A percentile compares a stretch with the other conserved stretches of the same genome.
These are phyloP conservation scores for Syrmaticus mikado DNA, from an alignment of 2,113 vertebrate species.

Conservation along the genomic window DNA sequence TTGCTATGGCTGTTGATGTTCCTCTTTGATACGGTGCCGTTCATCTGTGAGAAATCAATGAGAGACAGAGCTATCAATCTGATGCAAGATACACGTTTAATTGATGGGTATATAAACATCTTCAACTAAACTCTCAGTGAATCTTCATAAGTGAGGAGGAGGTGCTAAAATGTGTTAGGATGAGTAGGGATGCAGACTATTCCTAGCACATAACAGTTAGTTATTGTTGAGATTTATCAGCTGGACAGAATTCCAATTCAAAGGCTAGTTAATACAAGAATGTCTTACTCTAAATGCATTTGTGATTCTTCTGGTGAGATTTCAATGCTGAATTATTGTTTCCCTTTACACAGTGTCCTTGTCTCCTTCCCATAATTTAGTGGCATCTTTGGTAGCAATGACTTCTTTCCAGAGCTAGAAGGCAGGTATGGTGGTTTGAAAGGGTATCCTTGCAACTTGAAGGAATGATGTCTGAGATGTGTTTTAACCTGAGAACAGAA, in stretches of 20 bases:
- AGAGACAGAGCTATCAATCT: constrained; percentile 62
- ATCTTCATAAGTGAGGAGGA: not conserved
- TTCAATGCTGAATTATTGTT: not conserved
- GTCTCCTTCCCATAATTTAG: not conserved
- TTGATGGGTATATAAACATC: constrained; percentile 82
- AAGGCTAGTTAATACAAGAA: not conserved
- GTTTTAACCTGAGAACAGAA: not conserved
- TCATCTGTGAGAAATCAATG: constrained; percentile 44
- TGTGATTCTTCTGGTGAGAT: not conserved
- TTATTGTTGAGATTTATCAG: not conserved
- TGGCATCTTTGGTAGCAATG: not conserved
- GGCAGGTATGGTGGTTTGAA: not conserved
- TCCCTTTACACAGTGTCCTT: not conserved
- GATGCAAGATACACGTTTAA: constrained; percentile 81
- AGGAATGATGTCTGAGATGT: not conserved
- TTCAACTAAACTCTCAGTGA: not conserved
- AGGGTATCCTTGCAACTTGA: not conserved
- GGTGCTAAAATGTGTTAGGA: not conserved
- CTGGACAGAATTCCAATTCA: not conserved
- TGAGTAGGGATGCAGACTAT: not conserved
- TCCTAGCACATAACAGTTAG: not conserved
- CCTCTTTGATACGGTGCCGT: constrained; percentile 24
- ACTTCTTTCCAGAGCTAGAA: not conserved
- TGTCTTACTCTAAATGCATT: not conserved
- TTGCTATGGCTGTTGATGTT: constrained; percentile 23